These are phyloP conservation scores for Zaprionus ghesquierei DNA, from an alignment of 1,140 invertebrate genomes.

Conservation along the genomic window DNA sequence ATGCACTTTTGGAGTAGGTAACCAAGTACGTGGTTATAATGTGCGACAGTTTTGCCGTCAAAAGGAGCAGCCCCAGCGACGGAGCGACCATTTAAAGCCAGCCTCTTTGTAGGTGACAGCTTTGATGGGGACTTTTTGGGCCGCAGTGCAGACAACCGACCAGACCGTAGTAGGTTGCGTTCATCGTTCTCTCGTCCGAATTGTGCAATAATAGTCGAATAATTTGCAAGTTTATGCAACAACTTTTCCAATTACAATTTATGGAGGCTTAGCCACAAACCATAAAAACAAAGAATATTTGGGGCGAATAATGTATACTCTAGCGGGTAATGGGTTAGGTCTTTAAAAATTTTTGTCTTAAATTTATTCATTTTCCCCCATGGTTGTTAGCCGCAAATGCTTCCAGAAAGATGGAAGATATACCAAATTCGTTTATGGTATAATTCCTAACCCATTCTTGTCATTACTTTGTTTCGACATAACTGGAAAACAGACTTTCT, in stretches of 20 bases:
- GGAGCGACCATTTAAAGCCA: conserved; percentile 38
- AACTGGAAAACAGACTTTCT: too few species aligned
- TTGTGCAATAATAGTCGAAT: conserved; percentile 23
- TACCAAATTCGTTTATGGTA: too few species aligned
- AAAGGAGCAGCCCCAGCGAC: conserved; percentile 19
- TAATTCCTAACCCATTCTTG: too few species aligned
- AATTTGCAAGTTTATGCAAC: conserved; percentile 30
- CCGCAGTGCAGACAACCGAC: not conserved
- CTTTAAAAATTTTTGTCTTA: too few species aligned
- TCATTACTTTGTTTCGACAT: too few species aligned
- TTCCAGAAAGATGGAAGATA: not conserved
- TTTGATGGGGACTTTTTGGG: conserved; percentile 6
- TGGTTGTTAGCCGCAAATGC: too few species aligned
- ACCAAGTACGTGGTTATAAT: conserved; percentile 58
- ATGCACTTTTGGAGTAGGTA: conserved; percentile 69
- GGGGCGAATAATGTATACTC: too few species aligned
- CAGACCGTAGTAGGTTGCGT: not conserved
- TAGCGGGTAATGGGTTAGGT: too few species aligned
- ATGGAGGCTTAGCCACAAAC: not conserved
- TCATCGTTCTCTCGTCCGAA: not conserved
- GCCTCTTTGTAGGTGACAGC: conserved; percentile 8
- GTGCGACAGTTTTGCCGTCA: conserved; percentile 25
- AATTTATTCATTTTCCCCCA: too few species aligned
- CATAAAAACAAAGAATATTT: not conserved
- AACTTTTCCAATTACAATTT: conserved; percentile 40